phyloP scores from a whole-genome alignment of 1,140 invertebrate genomes.

The Anastrepha ludens region DNA sequence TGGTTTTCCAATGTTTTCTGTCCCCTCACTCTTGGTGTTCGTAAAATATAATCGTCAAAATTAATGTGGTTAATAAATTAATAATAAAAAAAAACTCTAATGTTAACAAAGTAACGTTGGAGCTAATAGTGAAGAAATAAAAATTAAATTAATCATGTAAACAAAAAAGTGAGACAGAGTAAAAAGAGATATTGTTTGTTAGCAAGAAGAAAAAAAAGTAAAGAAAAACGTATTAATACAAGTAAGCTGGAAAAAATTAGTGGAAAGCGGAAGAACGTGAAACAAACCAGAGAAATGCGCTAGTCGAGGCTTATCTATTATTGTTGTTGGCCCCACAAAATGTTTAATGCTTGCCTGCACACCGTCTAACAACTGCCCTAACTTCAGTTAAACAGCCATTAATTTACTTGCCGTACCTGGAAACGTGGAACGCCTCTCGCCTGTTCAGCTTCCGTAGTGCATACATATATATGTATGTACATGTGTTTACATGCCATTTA shows the following conservation, averaged over 20 bases:
- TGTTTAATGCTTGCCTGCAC: not conserved
- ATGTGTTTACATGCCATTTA: not conserved
- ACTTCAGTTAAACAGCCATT: not conserved
- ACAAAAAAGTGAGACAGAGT: not conserved
- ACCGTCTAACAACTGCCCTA: slow-evolving; percentile 32
- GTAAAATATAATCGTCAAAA: not conserved
- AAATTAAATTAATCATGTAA: not conserved
- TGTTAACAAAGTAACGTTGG: not conserved
- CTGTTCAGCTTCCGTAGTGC: not conserved
- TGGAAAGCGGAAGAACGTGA: slow-evolving; percentile 12
- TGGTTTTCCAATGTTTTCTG: slow-evolving; percentile 18
- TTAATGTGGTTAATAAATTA: slow-evolving; percentile 4
- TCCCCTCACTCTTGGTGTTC: not conserved
- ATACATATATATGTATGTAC: not conserved
- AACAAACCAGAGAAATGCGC: not conserved
- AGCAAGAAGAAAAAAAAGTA: not conserved
- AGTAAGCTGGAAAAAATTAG: slow-evolving; percentile 4
- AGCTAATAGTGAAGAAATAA: not conserved
- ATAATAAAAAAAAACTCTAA: not conserved
- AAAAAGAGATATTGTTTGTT: not conserved
- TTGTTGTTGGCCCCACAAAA: slow-evolving; percentile 6
- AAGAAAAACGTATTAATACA: not conserved
- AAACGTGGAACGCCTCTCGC: not conserved
- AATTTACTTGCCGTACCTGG: slow-evolving; percentile 19
- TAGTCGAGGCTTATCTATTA: not conserved